Percentiles rank a stretch among this genome's conserved stretches.
phyloP scores from a whole-genome alignment of 1,140 invertebrate species.

The Pseudomyrmex cubaensis region DNA sequence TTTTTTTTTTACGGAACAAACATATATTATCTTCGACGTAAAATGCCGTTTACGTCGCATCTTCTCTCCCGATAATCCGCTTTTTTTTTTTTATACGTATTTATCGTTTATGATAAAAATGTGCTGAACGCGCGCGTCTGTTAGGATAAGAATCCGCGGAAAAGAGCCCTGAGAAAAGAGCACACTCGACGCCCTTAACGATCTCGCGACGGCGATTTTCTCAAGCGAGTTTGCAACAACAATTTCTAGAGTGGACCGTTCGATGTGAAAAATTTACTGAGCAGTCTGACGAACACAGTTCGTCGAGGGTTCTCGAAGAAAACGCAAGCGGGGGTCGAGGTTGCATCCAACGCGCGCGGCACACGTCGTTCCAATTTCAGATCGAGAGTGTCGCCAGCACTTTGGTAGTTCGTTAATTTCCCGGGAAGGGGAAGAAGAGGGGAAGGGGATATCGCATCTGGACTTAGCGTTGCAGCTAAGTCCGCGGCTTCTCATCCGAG shows the following conservation, averaged over 20 bases:
- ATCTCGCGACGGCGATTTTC: conserved; percentile 32
- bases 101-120: conserved; percentile 1
- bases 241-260: conserved; percentile 41
- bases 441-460: conserved; percentile 21
- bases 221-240: conserved; percentile 11
- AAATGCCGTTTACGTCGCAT: not conserved
- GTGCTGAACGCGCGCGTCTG: not conserved
- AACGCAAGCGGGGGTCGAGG: conserved; percentile 7
- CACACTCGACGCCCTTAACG: conserved; percentile 9
- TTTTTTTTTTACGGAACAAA: not conserved
- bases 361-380: conserved; percentile 48
- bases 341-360: conserved; percentile 15
- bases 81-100: not conserved
- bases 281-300: conserved; percentile 3
- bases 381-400: conserved; percentile 64
- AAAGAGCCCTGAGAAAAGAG: not conserved
- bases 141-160: not conserved
- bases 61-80: not conserved
- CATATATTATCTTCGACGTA: conserved; percentile 25
- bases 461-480: conserved; percentile 50
- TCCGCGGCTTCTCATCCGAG: conserved; percentile 34
- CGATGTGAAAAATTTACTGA: conserved; percentile 52
- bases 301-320: conserved; percentile 19
- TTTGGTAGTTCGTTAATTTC: conserved; percentile 63
- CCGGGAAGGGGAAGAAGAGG: not conserved